Percentiles rank a stretch among this genome's conserved stretches.
phyloP scores from a whole-genome alignment of 2,113 vertebrate genomes.

The Tamias sibiricus region DNA sequence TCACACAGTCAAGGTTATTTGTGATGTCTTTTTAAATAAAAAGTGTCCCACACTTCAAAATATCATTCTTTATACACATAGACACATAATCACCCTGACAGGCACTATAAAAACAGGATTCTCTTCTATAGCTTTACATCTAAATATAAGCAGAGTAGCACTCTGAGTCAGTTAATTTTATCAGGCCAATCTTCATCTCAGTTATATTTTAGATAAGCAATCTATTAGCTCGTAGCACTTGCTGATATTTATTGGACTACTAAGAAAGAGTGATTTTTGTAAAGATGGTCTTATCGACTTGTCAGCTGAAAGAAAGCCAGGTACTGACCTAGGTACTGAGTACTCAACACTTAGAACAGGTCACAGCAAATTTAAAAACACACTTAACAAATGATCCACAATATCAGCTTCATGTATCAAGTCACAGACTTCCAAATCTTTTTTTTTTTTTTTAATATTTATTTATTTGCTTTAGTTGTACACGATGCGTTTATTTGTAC shows the following conservation, averaged over 20 bases:
- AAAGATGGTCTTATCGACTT: not conserved
- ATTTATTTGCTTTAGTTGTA: no score
- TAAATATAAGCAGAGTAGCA: slow-evolving; percentile 22
- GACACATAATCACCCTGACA: not conserved
- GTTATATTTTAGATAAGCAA: slow-evolving; percentile 44
- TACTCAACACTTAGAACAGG: not conserved
- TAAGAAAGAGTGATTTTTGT: not conserved
- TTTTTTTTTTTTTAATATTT: no score
- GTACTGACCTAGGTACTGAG: not conserved
- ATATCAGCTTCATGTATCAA: not conserved
- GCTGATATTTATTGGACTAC: not conserved
- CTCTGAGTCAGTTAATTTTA: not conserved
- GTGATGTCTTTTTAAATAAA: slow-evolving; percentile 72
- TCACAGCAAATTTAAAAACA: not conserved
- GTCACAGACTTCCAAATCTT: not conserved
- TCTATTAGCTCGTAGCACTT: not conserved
- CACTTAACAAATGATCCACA: not conserved
- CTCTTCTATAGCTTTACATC: not conserved
- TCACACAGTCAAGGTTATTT: slow-evolving; percentile 77
- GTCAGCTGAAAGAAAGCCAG: not conserved
- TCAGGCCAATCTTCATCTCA: slow-evolving; percentile 28
- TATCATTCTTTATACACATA: slow-evolving; percentile 37
- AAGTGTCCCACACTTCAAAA: slow-evolving; percentile 69
- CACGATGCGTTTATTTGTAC: no score
- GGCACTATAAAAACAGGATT: not conserved